Percentiles rank a stretch among this genome's conserved stretches.
These are phyloP conservation scores for Phoxinus phoxinus DNA, from an alignment of 2,113 vertebrate species.

Conservation along the genomic window DNA sequence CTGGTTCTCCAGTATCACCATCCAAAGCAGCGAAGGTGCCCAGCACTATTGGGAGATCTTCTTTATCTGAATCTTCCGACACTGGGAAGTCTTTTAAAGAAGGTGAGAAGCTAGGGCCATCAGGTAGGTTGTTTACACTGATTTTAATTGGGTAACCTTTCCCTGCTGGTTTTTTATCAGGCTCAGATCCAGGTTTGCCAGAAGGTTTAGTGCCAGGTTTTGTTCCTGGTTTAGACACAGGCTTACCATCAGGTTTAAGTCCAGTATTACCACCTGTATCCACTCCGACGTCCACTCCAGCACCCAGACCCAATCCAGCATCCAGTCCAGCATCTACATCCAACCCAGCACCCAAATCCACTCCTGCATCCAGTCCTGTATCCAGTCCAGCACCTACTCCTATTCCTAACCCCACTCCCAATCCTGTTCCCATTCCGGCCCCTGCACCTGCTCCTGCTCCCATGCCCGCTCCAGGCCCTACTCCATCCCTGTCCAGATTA, in stretches of 20 bases:
- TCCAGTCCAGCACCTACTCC: constrained; percentile 9
- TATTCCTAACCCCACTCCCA: constrained; percentile 28
- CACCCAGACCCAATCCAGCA: constrained; percentile 11
- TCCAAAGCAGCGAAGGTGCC: constrained; percentile 79
- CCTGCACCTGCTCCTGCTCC: constrained; percentile 27
- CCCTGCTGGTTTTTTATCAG: constrained; percentile 40
- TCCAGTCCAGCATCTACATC: constrained; percentile 12
- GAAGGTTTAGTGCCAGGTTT: constrained; percentile 48
- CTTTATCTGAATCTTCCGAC: constrained; percentile 67
- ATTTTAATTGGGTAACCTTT: constrained; percentile 75
- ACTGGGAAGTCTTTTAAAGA: constrained; percentile 68
- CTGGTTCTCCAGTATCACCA: constrained; percentile 81
- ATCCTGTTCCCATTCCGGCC: background rate
- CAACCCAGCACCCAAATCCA: constrained; percentile 23
- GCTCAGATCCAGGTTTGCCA: constrained; percentile 34
- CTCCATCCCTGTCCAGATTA: background rate
- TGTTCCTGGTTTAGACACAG: constrained; percentile 39
- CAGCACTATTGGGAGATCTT: constrained; percentile 68
- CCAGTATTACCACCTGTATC: constrained; percentile 22
- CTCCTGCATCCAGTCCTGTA: background rate
- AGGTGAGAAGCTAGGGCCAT: constrained; percentile 81
- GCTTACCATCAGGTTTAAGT: background rate
- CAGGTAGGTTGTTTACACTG: constrained; percentile 79
- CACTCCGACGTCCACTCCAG: constrained; percentile 39
- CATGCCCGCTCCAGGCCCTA: background rate